Conservation (phyloP, 2,888 invertebrate genomes). For the Callyntrura sp. region DNA sequence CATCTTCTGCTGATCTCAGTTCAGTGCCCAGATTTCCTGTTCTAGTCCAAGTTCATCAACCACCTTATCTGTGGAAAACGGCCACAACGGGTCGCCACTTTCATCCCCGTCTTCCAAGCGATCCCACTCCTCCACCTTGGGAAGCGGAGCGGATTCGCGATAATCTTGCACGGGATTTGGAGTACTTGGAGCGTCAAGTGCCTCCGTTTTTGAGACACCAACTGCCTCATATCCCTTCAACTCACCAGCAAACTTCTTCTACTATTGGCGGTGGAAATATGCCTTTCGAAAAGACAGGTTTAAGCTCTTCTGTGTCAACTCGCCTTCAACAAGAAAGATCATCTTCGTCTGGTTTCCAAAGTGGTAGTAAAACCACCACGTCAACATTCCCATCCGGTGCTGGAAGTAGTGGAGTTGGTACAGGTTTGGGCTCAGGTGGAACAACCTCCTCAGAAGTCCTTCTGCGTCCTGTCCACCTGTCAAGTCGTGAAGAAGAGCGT, state of each 20-base stretch:
- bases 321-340: conserved; percentile 82
- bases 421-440: conserved; percentile 76
- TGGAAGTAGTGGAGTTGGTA: conserved; percentile 77
- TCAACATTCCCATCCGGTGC: conserved; percentile 81
- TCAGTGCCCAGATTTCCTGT: conserved; percentile 84
- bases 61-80: conserved; percentile 83
- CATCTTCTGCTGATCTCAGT: conserved; percentile 80
- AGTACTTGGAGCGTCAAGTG: conserved; percentile 84
- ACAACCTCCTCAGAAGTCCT: conserved; percentile 82
- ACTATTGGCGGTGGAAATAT: conserved; percentile 27
- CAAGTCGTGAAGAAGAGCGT: conserved; percentile 80
- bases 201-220: conserved; percentile 81
- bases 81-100: conserved; percentile 84
- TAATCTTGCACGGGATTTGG: conserved; percentile 83
- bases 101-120: conserved; percentile 82
- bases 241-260: conserved; percentile 63
- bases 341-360: conserved; percentile 83
- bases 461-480: conserved; percentile 79
- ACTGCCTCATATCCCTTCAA: conserved; percentile 39
- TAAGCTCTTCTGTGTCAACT: conserved; percentile 78
- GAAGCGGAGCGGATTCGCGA: conserved; percentile 83
- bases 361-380: conserved; percentile 82
- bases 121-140: conserved; percentile 84
- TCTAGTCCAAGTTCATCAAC: conserved; percentile 84
- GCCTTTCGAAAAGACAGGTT: conserved; percentile 80